Evolutionary conservation across 1,140 invertebrate species (phyloP).

Genomic region (Drosophila sp.): DNA sequence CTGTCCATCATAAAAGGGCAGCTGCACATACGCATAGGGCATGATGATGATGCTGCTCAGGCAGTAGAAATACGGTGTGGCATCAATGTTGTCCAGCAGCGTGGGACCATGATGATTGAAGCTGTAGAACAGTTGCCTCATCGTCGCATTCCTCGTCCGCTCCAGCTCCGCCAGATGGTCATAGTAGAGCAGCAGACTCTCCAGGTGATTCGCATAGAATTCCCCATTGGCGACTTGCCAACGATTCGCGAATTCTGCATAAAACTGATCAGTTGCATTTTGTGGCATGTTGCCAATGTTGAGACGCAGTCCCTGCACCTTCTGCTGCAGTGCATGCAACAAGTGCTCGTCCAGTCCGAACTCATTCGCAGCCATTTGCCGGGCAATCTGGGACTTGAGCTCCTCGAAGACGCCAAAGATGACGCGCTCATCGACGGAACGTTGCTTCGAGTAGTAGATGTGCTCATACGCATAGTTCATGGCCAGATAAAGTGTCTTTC

Average conservation of each 20-base stretch:
- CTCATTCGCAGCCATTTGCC: conserved; percentile 36
- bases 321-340: conserved; percentile 40
- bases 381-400: conserved; percentile 51
- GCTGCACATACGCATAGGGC: conserved; percentile 71
- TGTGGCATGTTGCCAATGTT: conserved; percentile 66
- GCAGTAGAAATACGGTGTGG: conserved; percentile 75
- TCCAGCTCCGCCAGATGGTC: conserved; percentile 52
- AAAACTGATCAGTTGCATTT: conserved; percentile 56
- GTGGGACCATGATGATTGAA: conserved; percentile 71
- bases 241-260: conserved; percentile 12
- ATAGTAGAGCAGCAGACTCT: conserved; percentile 58
- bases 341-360: conserved; percentile 39
- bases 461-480: conserved; percentile 72
- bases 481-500: conserved; percentile 62
- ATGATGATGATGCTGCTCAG: conserved; percentile 72
- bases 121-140: conserved; percentile 59
- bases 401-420: conserved; percentile 61
- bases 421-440: conserved; percentile 48
- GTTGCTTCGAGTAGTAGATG: conserved; percentile 46
- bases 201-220: conserved; percentile 64
- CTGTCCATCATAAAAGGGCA: conserved; percentile 63
- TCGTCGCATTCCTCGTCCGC: conserved; percentile 11
- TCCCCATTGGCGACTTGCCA: conserved; percentile 52
- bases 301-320: conserved; percentile 51
- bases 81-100: conserved; percentile 67